Evolutionary conservation across 1,140 invertebrate genomes (phyloP).

Genomic region (Drosophila nigromelanica): DNA sequence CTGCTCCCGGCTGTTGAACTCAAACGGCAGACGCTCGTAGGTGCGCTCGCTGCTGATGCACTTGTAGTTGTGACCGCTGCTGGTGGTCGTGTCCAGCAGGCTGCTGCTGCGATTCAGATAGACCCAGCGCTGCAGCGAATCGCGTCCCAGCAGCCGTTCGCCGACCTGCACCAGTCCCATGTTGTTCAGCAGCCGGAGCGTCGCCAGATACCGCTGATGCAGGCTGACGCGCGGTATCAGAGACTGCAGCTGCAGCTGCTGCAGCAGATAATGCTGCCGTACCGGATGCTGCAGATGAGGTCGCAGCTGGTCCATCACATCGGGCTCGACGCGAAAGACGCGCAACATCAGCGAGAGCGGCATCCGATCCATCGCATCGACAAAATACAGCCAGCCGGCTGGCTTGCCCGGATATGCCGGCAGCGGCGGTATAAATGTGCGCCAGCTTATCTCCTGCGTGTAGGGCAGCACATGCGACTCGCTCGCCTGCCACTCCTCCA

Average conservation of each 20-base stretch:
- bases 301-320: slow-evolving; percentile 86
- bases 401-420: slow-evolving; percentile 87
- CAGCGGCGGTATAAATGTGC: slow-evolving; percentile 90
- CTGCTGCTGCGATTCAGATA: slow-evolving; percentile 88
- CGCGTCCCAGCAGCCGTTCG: slow-evolving; percentile 87
- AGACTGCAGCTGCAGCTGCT: slow-evolving; percentile 64
- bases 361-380: slow-evolving; percentile 89
- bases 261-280: slow-evolving; percentile 87
- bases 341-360: slow-evolving; percentile 90
- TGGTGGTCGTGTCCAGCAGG: slow-evolving; percentile 88
- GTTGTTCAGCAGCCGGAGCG: slow-evolving; percentile 86
- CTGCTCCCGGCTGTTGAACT: slow-evolving; percentile 85
- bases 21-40: slow-evolving; percentile 86
- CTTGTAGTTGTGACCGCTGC: slow-evolving; percentile 86
- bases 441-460: slow-evolving; percentile 86
- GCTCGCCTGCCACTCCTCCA: slow-evolving; percentile 83
- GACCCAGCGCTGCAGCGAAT: slow-evolving; percentile 87
- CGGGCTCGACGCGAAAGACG: slow-evolving; percentile 86
- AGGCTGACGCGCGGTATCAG: slow-evolving; percentile 76
- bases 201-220: slow-evolving; percentile 88
- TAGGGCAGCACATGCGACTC: slow-evolving; percentile 84
- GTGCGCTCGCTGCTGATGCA: slow-evolving; percentile 85
- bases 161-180: slow-evolving; percentile 88
- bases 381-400: slow-evolving; percentile 90
- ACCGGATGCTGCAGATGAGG: slow-evolving; percentile 88